Conservation (phyloP, 2,113 vertebrate species). For the Seriola aureovittata region DNA sequence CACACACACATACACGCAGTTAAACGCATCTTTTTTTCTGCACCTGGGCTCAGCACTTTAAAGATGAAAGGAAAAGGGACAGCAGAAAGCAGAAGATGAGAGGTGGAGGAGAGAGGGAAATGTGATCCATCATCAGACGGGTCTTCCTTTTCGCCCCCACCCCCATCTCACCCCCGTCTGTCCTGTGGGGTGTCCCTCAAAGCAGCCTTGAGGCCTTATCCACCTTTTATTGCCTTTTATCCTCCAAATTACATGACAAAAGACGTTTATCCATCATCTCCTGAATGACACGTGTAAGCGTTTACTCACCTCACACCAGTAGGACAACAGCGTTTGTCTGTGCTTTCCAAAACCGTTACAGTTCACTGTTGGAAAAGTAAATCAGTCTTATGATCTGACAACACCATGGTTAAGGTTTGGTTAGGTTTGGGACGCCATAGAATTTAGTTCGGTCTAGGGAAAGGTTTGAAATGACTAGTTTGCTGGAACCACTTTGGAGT, state of each 20-base stretch:
- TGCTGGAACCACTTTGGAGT: too few relatives aligned
- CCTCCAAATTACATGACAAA: not conserved
- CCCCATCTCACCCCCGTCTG: not conserved
- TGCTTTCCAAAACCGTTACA: not conserved
- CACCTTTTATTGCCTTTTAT: slow-evolving; percentile 1
- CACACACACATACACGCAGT: slow-evolving; percentile 22
- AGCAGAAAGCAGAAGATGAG: slow-evolving; percentile 62
- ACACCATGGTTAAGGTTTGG: not conserved
- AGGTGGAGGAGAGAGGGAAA: slow-evolving; percentile 55
- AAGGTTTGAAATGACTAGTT: too few relatives aligned
- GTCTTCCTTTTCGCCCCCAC: slow-evolving; percentile 26
- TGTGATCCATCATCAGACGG: slow-evolving; percentile 67
- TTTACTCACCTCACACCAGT: not conserved
- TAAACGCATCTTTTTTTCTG: slow-evolving; percentile 50
- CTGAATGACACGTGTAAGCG: not conserved
- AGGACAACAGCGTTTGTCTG: not conserved
- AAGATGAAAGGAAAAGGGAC: slow-evolving; percentile 69
- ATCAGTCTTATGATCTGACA: not conserved
- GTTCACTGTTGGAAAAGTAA: too few relatives aligned
- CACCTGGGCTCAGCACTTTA: slow-evolving; percentile 67
- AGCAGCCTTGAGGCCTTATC: slow-evolving; percentile 18
- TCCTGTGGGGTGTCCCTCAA: slow-evolving; percentile 34
- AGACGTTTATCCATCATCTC: not conserved
- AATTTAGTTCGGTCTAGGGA: not conserved
- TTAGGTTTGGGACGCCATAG: not conserved